Evolutionary conservation across 2,113 vertebrate species (phyloP).

Genomic region (Rhineura floridana): DNA sequence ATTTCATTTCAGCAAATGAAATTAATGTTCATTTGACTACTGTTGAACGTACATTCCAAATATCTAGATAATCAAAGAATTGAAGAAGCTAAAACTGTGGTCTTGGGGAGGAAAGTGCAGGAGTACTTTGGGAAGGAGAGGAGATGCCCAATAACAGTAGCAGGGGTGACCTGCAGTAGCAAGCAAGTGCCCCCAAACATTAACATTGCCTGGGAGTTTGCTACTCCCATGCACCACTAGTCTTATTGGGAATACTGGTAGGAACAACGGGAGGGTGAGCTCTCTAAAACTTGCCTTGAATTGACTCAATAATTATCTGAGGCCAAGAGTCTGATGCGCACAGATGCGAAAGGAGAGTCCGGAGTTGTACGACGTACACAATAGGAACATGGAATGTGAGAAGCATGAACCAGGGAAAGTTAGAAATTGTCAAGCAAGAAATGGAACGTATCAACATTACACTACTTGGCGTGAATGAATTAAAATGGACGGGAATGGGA

Average conservation of each 20-base stretch:
- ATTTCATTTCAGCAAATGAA: no score
- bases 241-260: neutral
- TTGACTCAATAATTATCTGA: neutral
- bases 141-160: neutral
- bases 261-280: neutral
- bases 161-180: neutral
- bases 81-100: neutral
- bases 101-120: neutral
- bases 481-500: no score
- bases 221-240: neutral
- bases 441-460: no score
- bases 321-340: no score
- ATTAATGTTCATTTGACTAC: neutral
- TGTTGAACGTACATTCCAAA: neutral
- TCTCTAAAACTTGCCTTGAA: neutral
- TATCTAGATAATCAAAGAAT: neutral
- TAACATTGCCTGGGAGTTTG: neutral
- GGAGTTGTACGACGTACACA: no score
- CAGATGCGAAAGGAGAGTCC: no score
- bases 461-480: no score
- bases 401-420: no score
- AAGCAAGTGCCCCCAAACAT: neutral
- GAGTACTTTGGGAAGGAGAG: no score
- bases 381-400: no score
- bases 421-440: no score